Evolutionary conservation across 2,113 vertebrate species (phyloP), one percentile per base, ranked within the genome.

Genomic region (Epinephelus lanceolatus): DNA sequence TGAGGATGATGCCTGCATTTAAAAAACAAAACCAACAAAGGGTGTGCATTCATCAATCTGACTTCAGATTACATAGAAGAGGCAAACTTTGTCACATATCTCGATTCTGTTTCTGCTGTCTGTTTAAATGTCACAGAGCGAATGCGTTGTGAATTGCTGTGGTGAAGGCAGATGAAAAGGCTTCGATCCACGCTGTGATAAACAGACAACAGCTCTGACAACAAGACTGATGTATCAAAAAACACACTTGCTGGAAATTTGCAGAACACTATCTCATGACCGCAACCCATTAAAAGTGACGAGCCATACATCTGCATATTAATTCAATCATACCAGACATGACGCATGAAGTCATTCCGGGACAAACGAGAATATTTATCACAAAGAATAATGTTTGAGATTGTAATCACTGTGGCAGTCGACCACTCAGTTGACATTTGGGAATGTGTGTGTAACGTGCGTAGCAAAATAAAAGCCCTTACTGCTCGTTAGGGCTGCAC

Each of bases 321-420:
- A 63, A 83, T 81, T 67, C 1, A 49, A 77, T 76, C 21, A 37
- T 30, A 55, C 19, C 52, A 40, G 62, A 75, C 53, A 27, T 0
- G 70, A 63, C 15, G 30, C 66, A 42, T 40, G 11, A 37, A 60
- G 68, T 62, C 17, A 74, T 65, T 61, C 52, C 10, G 1, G 13
- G 59, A 61, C 18, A 80, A 63, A 87, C 10, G 25, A 76, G 15
- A 52, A 52, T 21, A 71, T 37, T 87, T 61, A 71, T 89, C 63
- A 27, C 17, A 68, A 52, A 3, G 42, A 12, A 51, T 9, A 17
- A 66, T 60, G 33, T 19, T 49, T 73, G 40, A 60, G 73, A 74
- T 42, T 49, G 23, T 67, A 65, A 60, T 85, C 68, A 53, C 37
- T 23, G 23, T 10, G 14, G 30, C 25, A 2, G 25, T 17, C 0